Evolutionary conservation across 2,888 invertebrate species (phyloP).

Genomic region (Lochmaea crataegi): DNA sequence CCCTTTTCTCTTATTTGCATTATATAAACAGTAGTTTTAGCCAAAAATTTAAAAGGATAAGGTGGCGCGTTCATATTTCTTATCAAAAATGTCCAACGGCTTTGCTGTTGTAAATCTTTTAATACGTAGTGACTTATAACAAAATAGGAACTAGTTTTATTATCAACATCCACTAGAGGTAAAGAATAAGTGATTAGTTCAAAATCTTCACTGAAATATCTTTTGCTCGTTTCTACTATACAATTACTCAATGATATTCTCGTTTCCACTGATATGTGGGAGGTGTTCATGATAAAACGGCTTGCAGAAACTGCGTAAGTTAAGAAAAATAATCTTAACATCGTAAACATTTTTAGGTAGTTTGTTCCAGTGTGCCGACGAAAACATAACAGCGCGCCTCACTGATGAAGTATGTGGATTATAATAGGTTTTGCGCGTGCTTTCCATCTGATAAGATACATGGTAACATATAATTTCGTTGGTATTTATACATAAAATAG

Average conservation of each 20-base stretch:
- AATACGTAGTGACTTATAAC: conserved; percentile 36
- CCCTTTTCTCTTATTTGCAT: conserved; percentile 43
- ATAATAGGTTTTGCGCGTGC: not conserved
- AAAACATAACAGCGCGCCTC: not conserved
- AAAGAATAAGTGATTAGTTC: conserved; percentile 36
- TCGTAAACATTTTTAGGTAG: not conserved
- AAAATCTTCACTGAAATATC: conserved; percentile 36
- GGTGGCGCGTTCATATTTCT: conserved; percentile 25
- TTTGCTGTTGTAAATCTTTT: conserved; percentile 17
- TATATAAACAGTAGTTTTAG: conserved; percentile 42
- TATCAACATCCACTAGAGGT: conserved; percentile 24
- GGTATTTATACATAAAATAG: not conserved
- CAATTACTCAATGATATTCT: conserved; percentile 39
- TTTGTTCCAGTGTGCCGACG: not conserved
- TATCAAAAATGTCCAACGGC: conserved; percentile 35
- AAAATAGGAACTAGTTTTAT: conserved; percentile 22
- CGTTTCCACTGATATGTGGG: conserved; percentile 10
- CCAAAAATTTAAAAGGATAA: conserved; percentile 6
- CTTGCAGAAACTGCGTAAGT: not conserved
- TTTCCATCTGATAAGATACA: not conserved
- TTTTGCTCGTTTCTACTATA: conserved; percentile 38
- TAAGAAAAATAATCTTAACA: not conserved
- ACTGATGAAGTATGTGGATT: not conserved
- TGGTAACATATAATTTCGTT: not conserved
- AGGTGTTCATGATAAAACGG: not conserved